These are phyloP conservation scores for Antrozous pallidus DNA, from an alignment of 2,797 vertebrate species.

Conservation along the genomic window DNA sequence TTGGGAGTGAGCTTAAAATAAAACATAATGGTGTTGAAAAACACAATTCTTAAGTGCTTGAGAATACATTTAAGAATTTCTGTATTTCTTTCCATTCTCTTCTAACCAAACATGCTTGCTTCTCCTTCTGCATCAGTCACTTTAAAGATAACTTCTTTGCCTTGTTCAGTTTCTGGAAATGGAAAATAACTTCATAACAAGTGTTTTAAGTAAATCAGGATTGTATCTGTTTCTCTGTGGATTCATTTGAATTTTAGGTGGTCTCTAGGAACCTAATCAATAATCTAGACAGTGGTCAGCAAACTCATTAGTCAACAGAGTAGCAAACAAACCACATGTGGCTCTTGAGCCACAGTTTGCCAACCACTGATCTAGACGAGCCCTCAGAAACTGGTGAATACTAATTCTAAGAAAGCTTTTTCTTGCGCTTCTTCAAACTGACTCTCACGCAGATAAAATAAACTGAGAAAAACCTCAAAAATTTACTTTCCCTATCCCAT, in stretches of 20 bases:
- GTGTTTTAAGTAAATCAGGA: not conserved
- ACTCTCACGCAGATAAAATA: not conserved
- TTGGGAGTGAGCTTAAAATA: not conserved
- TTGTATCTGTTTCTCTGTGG: not conserved
- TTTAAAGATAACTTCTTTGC: not conserved
- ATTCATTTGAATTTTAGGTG: not conserved
- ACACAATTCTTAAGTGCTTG: not conserved
- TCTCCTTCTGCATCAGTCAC: not conserved
- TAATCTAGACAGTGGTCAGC: not conserved
- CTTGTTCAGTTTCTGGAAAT: not conserved
- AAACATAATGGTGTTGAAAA: not conserved
- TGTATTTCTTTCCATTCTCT: not conserved
- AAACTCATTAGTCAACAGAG: too few relatives aligned
- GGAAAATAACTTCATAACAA: not conserved
- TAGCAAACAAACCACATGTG: too few relatives aligned
- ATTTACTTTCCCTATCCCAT: not conserved
- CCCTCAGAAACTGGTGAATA: not conserved
- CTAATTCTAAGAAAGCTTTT: not conserved
- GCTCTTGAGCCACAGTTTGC: too few relatives aligned
- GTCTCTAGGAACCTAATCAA: not conserved
- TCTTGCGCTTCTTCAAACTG: not conserved
- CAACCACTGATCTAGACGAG: not conserved
- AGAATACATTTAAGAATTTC: not conserved
- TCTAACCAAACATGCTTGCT: not conserved
- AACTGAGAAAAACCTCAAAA: not conserved